Percentiles rank a stretch among this genome's conserved stretches.
phyloP scores from a whole-genome alignment of 2,888 invertebrate genomes.

The Melanargia galathea region DNA sequence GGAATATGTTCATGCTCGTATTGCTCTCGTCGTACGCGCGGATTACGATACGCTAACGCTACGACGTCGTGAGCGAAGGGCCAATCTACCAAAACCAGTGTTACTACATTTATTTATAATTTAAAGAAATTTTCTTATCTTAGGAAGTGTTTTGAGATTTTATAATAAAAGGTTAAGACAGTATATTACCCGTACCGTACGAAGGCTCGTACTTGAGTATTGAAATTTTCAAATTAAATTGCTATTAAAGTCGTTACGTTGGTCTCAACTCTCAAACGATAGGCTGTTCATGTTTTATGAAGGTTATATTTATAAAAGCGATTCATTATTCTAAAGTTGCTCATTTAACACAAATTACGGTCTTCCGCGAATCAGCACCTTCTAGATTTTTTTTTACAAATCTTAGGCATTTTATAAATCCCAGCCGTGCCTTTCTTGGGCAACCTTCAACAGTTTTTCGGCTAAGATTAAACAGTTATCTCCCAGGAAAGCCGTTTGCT shows the following conservation, averaged over 20 bases:
- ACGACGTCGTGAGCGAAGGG: too few species aligned
- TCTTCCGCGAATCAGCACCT: background rate
- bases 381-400: background rate
- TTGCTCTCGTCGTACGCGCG: too few species aligned
- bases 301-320: conserved; percentile 11
- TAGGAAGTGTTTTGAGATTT: conserved; percentile 7
- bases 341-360: conserved; percentile 33
- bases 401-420: background rate
- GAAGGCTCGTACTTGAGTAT: conserved; percentile 6
- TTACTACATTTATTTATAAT: background rate
- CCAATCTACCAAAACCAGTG: background rate
- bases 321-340: conserved; percentile 22
- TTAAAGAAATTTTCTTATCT: background rate
- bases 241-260: conserved; percentile 17
- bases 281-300: conserved; percentile 25
- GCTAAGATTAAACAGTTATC: conserved; percentile 11
- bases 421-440: background rate
- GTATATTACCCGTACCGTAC: background rate
- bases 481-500: background rate
- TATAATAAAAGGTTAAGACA: conserved; percentile 7
- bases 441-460: background rate
- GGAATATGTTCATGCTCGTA: too few species aligned
- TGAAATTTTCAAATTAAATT: conserved; percentile 27
- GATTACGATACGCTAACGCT: too few species aligned
- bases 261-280: conserved; percentile 20